Percentiles rank a stretch among this genome's conserved stretches.
Conservation (phyloP, 2,888 invertebrate genomes). For the Cheilosia variabilis region DNA sequence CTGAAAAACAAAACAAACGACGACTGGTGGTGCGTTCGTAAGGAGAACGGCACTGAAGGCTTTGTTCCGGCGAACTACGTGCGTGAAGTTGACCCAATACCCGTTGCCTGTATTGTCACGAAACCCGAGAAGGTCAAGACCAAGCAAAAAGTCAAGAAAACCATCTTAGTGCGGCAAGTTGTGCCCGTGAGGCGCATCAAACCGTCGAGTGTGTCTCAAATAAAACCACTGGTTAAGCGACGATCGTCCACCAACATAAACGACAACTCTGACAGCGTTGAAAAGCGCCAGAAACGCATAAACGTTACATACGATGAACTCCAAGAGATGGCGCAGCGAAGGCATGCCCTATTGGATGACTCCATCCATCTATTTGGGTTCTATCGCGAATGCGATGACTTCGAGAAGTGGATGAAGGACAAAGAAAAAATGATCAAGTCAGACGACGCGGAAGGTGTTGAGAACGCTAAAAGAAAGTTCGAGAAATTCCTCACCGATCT, state of each 20-base stretch:
- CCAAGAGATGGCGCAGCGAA: slow-evolving; percentile 90
- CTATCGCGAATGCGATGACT: slow-evolving; percentile 98
- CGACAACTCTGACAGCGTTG: slow-evolving; percentile 90
- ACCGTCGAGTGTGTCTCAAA: slow-evolving; percentile 82
- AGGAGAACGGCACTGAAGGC: slow-evolving; percentile 95
- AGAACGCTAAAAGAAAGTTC: slow-evolving; percentile 96
- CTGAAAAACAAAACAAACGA: slow-evolving; percentile 97
- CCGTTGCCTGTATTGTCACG: slow-evolving; percentile 92
- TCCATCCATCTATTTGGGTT: slow-evolving; percentile 96
- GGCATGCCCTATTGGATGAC: slow-evolving; percentile 94
- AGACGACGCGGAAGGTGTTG: slow-evolving; percentile 94
- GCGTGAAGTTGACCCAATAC: slow-evolving; percentile 94
- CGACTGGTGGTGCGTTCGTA: slow-evolving; percentile 99
- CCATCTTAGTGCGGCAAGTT: slow-evolving; percentile 93
- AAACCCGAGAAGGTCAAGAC: slow-evolving; percentile 93
- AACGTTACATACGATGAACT: slow-evolving; percentile 93
- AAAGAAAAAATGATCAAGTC: slow-evolving; percentile 94
- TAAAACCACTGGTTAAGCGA: slow-evolving; percentile 83
- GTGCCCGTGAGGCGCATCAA: slow-evolving; percentile 90
- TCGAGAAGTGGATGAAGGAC: slow-evolving; percentile 98
- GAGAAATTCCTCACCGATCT: slow-evolving; percentile 98
- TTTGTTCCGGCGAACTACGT: slow-evolving; percentile 99
- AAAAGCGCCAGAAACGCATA: slow-evolving; percentile 91
- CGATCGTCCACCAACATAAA: slow-evolving; percentile 83
- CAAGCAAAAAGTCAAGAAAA: slow-evolving; percentile 94